These are phyloP conservation scores for Eutrigla gurnardus DNA, from an alignment of 2,797 vertebrate species.

Conservation along the genomic window DNA sequence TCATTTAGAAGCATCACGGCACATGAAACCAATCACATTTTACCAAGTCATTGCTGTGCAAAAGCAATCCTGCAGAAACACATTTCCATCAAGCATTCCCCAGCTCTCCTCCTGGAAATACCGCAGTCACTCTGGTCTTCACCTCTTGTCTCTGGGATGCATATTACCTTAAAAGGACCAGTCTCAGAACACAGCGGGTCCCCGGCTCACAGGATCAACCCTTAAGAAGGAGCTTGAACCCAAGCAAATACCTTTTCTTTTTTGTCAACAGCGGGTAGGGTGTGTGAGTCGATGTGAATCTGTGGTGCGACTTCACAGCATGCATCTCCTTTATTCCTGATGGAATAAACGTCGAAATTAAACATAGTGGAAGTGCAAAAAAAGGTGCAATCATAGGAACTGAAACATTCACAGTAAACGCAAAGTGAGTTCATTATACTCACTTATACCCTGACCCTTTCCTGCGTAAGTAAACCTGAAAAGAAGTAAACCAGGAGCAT, in stretches of 20 bases:
- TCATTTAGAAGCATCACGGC: background rate
- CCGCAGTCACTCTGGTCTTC: slow-evolving; percentile 40
- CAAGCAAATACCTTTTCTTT: slow-evolving; percentile 49
- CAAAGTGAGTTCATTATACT: too few species aligned
- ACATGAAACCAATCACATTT: background rate
- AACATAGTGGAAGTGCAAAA: slow-evolving; percentile 50
- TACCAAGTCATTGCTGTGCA: background rate
- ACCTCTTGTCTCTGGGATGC: slow-evolving; percentile 44
- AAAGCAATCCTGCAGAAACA: slow-evolving; percentile 10
- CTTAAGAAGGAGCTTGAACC: slow-evolving; percentile 48
- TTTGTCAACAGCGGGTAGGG: slow-evolving; percentile 41
- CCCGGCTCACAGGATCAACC: slow-evolving; percentile 40
- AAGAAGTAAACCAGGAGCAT: too few species aligned
- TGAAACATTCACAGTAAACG: slow-evolving; percentile 34
- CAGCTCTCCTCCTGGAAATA: slow-evolving; percentile 31
- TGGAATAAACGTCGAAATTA: slow-evolving; percentile 40
- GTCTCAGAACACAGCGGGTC: slow-evolving; percentile 48
- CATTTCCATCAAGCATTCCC: slow-evolving; percentile 30
- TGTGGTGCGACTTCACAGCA: slow-evolving; percentile 24
- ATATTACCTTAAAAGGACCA: slow-evolving; percentile 32
- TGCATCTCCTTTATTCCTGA: slow-evolving; percentile 41
- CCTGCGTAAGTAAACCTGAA: too few species aligned
- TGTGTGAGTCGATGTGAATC: slow-evolving; percentile 47
- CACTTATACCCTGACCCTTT: too few species aligned
- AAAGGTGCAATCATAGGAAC: slow-evolving; percentile 43